Evolutionary conservation across 2,113 vertebrate genomes (phyloP), one percentile per base, ranked within the genome.

Genomic region (Neolamprologus ventralis): DNA sequence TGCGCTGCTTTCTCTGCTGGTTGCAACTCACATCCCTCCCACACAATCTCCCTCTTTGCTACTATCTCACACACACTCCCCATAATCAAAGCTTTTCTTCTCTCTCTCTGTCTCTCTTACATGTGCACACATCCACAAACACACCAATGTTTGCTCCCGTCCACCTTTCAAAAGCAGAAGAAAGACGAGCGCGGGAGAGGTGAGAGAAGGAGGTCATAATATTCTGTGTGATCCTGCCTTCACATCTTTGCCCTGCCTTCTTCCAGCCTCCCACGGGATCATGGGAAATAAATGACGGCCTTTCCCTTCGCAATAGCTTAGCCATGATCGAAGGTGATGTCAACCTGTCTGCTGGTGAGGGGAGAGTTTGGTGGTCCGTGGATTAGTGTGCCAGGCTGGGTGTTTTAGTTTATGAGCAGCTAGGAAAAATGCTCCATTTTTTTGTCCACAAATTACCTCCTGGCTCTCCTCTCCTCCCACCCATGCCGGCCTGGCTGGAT

Each of bases 281-380:
- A 75, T 88, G 87, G 92, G 88, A 93, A 95, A 95, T 92, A 94
- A 96, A 95, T 90, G 94, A 92, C 71, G 28, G 83, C 47, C 82
- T 83, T 65, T 92, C 89, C 82, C 86, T 90, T 83, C 35, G 91
- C 91, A 83, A 93, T 94, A 94, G 93, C 95, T 96, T 93, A 91
- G 88, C 92, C 89, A 93, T 96, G 95, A 96, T 95, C 28, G 94
- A 96, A 92, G 89, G 88, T 85, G 82, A 86, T 94, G 94, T 94
- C 94, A 93, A 87, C 89, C 89, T 82, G 58, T 92, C 86, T 75
- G 87, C 89, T 63, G 82, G 87, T 5, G 63, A 85, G 85, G 92
- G 90, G 89, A 90, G 90, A 87, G 85, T 88, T 86, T 37, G 84
- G 86, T 55, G 81, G 86, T 85, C 49, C 14, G 2, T 81, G 94